Evolutionary conservation across 2,888 invertebrate genomes (phyloP).

Genomic region (Spilarctia lutea): DNA sequence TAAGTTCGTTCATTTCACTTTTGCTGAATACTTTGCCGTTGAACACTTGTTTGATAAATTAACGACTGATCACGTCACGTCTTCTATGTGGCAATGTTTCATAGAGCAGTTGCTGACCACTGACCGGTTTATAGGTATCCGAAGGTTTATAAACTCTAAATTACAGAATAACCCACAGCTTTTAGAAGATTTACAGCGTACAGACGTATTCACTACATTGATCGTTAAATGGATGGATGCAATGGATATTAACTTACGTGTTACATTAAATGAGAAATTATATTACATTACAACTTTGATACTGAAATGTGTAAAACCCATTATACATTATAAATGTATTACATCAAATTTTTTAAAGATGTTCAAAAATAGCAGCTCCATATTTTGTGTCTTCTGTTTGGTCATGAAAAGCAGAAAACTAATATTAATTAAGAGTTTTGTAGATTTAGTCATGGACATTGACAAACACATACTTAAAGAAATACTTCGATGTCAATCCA

Average conservation of each 20-base stretch:
- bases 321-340: not conserved
- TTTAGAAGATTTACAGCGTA: not conserved
- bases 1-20: conserved; percentile 39
- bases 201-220: not conserved
- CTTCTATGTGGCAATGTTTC: conserved; percentile 24
- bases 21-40: conserved; percentile 41
- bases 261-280: not conserved
- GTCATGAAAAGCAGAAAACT: not conserved
- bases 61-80: conserved; percentile 5
- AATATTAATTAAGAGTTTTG: not conserved
- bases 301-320: not conserved
- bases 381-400: not conserved
- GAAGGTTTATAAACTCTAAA: conserved; percentile 26
- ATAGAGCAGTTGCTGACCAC: conserved; percentile 16
- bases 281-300: not conserved
- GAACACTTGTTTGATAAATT: conserved; percentile 33
- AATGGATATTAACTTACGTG: conserved; percentile 23
- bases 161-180: conserved; percentile 1
- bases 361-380: not conserved
- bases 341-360: not conserved
- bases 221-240: not conserved
- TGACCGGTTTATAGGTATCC: conserved; percentile 13
- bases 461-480: not conserved
- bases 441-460: conserved; percentile 2
- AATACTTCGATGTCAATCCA: not conserved